Evolutionary conservation across 1,140 invertebrate species (phyloP), one percentile per base, ranked within the genome.

Genomic region (Ylistrum balloti): DNA sequence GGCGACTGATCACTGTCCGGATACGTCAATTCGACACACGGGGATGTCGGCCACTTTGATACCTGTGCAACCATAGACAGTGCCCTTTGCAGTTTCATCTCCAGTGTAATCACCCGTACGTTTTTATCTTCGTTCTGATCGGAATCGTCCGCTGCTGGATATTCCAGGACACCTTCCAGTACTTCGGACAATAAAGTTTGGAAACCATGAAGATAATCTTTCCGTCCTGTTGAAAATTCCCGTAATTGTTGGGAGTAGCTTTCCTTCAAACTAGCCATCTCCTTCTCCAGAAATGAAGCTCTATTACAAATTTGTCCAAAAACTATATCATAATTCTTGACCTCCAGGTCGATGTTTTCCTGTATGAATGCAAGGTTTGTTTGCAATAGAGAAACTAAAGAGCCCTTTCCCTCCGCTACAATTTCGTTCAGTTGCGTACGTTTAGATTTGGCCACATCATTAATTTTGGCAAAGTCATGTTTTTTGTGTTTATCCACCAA

Each of bases 31-130:
- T 74, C 56, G 1, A 74, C 56, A 74, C 56, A 74, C 11, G 56
- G 56, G 9, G 56, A 28, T 74, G 56, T 74, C 2, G 56, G 56
- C 56, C 56, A 74, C 9, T n/a, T 74, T 5, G 56, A 74, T 9
- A 74, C n/a, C 28, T 74, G 22, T 74, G 56, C 22, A 28, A 74
- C 28, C 56, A 74, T 74, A 5, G 56, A 74, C 56, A 74, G 56
- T 11, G 56, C 56, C 56, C n/a, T 74, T n/a, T 74, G 56, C 17
- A 74, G 56, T 28, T 74, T 74, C 56, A 74, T 74, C 56, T 74
- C 56, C 56, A 28, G 9, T n/a, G 28, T 28, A 28, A 74, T 28
- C 56, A 74, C 56, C 3, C 28, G 56, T 11, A 74, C n/a, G 22
- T 74, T n/a, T 11, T n/a, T 74, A 9, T 22, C 56, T 17, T 74